These are phyloP conservation scores for Mizuhopecten yessoensis DNA, from an alignment of 1,140 invertebrate species.

Conservation along the genomic window DNA sequence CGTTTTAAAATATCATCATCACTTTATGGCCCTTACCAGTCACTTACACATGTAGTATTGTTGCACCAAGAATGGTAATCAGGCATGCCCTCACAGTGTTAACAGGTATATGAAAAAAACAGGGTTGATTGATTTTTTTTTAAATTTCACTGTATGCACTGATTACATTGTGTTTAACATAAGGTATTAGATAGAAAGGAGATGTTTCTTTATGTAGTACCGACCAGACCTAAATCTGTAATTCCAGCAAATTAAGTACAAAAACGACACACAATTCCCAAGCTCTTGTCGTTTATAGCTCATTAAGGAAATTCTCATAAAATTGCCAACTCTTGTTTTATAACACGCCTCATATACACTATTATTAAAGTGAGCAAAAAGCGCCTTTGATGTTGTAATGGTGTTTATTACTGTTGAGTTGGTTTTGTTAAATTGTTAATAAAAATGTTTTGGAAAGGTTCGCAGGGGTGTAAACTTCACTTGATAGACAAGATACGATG, in stretches of 20 bases:
- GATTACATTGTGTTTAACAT: too few species aligned
- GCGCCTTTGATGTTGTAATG: conserved; percentile 3
- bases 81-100: too few species aligned
- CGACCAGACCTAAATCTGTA: too few species aligned
- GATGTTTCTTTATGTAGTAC: too few species aligned
- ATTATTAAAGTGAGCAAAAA: conserved; percentile 18
- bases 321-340: not conserved
- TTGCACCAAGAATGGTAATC: too few species aligned
- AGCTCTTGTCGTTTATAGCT: not conserved
- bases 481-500: not conserved
- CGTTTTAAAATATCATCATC: too few species aligned
- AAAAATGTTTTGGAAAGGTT: not conserved
- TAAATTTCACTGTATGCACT: too few species aligned
- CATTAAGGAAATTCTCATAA: conserved; percentile 5
- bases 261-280: not conserved
- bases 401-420: not conserved
- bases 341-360: not conserved
- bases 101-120: too few species aligned
- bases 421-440: not conserved
- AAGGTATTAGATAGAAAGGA: too few species aligned
- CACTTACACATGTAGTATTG: too few species aligned
- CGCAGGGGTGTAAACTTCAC: not conserved
- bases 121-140: too few species aligned
- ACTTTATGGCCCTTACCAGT: too few species aligned
- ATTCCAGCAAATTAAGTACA: not conserved